Evolutionary conservation across 2,113 vertebrate genomes (phyloP).

Genomic region (Oryzias celebensis): DNA sequence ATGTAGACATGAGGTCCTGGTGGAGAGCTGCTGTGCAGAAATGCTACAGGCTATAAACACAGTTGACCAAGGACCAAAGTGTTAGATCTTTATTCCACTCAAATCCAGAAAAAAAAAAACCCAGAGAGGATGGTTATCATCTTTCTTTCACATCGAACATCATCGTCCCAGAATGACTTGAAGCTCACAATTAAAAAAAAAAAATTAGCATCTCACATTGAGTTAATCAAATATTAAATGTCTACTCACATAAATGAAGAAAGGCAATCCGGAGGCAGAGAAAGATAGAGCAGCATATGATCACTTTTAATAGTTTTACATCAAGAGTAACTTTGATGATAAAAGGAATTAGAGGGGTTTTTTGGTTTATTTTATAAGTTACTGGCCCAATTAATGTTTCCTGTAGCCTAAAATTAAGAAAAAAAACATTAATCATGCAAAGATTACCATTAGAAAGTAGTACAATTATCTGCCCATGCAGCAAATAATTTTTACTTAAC

Average conservation of each 20-base stretch:
- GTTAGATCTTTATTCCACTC: slow-evolving; percentile 15
- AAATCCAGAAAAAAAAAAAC: slow-evolving; percentile 15
- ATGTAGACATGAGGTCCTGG: slow-evolving; percentile 12
- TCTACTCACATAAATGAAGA: slow-evolving; percentile 12
- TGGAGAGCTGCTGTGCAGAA: slow-evolving; percentile 16
- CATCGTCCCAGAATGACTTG: slow-evolving; percentile 26
- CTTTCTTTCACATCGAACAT: slow-evolving; percentile 39
- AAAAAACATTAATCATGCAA: no score
- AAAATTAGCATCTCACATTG: slow-evolving; percentile 38
- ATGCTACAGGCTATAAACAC: slow-evolving; percentile 29
- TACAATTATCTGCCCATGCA: no score
- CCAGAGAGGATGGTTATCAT: slow-evolving; percentile 32
- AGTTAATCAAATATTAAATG: slow-evolving; percentile 55
- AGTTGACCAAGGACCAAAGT: neutral
- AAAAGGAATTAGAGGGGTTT: neutral
- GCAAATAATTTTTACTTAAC: no score
- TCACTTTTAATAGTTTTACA: slow-evolving; percentile 35
- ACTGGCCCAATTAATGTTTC: no score
- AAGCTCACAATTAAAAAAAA: neutral
- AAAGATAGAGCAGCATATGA: slow-evolving; percentile 22
- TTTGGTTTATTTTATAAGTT: no score
- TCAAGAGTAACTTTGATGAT: slow-evolving; percentile 16
- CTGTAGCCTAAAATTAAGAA: no score
- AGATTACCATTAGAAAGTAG: no score
- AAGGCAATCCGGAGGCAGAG: slow-evolving; percentile 25